Percentiles rank a stretch among this genome's conserved stretches.
Conservation (phyloP, 2,888 invertebrate species). For the Metalampra italica region DNA sequence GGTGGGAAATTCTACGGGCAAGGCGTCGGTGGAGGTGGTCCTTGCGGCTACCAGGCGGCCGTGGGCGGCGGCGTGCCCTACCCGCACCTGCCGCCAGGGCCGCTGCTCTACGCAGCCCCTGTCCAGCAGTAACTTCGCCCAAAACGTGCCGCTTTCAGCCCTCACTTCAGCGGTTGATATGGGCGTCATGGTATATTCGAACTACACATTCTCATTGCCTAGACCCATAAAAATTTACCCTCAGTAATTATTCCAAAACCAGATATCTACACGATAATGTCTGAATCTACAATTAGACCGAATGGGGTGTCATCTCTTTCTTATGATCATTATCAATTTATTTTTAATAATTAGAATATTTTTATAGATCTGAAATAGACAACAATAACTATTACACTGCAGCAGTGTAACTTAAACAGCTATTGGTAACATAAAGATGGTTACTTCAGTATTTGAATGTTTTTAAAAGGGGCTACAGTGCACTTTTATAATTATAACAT, state of each 20-base stretch:
- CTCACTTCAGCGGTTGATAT: not conserved
- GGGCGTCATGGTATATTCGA: conserved; percentile 6
- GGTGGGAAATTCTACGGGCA: conserved; percentile 88
- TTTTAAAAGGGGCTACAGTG: not conserved
- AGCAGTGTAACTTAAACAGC: not conserved
- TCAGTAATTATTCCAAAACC: not conserved
- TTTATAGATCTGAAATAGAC: conserved; percentile 66
- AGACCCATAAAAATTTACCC: conserved; percentile 1
- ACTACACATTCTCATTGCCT: conserved; percentile 10
- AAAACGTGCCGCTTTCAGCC: conserved; percentile 3
- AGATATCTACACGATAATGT: not conserved
- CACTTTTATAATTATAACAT: conserved; percentile 13
- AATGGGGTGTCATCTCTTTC: conserved; percentile 35
- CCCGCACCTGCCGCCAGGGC: conserved; percentile 79
- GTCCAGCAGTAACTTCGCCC: conserved; percentile 82
- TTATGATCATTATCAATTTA: conserved; percentile 23
- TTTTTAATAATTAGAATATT: conserved; percentile 32
- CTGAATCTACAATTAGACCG: not conserved
- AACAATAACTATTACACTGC: conserved; percentile 12
- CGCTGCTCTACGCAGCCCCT: conserved; percentile 80
- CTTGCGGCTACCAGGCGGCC: conserved; percentile 83
- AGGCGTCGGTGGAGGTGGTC: conserved; percentile 77
- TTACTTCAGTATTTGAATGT: conserved; percentile 4
- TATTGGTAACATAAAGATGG: not conserved
- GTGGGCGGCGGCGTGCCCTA: conserved; percentile 80